These are phyloP conservation scores for Opisthograptis luteolata DNA, from an alignment of 2,888 invertebrate species.

Conservation along the genomic window DNA sequence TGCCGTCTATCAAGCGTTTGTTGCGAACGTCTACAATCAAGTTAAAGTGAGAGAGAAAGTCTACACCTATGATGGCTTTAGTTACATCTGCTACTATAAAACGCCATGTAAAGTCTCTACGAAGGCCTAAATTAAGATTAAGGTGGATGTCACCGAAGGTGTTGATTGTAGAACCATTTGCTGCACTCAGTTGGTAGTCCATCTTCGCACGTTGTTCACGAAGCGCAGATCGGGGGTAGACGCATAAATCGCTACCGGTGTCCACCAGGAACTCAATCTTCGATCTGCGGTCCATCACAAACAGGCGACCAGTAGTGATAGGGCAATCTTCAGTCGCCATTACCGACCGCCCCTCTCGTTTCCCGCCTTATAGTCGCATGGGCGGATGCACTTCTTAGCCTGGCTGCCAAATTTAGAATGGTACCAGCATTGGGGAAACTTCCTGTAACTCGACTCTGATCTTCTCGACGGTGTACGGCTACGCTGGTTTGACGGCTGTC, in stretches of 20 bases:
- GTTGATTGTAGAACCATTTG: constrained; percentile 36
- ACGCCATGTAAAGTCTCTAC: constrained; percentile 37
- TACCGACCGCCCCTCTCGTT: constrained; percentile 15
- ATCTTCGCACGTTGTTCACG: constrained; percentile 23
- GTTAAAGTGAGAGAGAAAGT: constrained; percentile 34
- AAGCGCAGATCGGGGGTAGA: constrained; percentile 17
- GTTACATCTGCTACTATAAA: constrained; percentile 44
- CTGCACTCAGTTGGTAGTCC: constrained; percentile 30
- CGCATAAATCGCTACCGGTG: constrained; percentile 37
- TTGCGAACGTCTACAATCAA: constrained; percentile 20
- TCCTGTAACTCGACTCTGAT: constrained; percentile 13
- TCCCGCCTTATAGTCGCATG: constrained; percentile 21
- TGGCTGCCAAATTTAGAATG: constrained; percentile 7
- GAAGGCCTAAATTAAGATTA: constrained; percentile 36
- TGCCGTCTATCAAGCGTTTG: constrained; percentile 20
- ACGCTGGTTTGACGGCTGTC: too few relatives aligned
- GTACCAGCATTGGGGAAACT: constrained; percentile 17
- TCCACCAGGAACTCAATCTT: constrained; percentile 34
- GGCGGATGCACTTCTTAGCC: constrained; percentile 8
- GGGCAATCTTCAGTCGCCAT: constrained; percentile 23
- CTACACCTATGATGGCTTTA: constrained; percentile 43
- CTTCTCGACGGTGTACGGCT: too few relatives aligned
- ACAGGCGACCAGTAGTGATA: constrained; percentile 22
- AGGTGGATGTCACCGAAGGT: constrained; percentile 37
- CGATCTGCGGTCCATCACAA: constrained; percentile 11